Conservation (phyloP, 1,140 invertebrate species). For the Phymorhynchus buccinoides region DNA sequence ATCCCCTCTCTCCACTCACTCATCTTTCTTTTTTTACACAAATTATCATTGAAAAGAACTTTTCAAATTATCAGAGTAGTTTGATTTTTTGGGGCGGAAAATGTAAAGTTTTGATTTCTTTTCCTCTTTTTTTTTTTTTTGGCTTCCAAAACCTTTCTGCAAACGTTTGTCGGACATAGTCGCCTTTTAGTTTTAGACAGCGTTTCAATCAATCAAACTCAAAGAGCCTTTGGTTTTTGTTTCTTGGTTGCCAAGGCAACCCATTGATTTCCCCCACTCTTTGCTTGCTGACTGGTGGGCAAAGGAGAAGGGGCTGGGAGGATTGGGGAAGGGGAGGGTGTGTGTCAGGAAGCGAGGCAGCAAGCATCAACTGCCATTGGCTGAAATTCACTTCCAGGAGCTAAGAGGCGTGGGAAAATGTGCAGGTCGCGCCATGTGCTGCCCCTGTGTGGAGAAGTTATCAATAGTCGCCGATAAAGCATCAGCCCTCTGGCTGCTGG, state of each 20-base stretch:
- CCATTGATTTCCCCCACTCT: constrained; percentile 37
- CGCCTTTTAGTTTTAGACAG: no score
- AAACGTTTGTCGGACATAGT: no score
- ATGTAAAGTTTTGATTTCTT: not conserved
- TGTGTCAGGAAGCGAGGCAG: constrained; percentile 12
- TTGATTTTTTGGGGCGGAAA: not conserved
- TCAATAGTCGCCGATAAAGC: constrained; percentile 41
- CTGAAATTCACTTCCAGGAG: constrained; percentile 21
- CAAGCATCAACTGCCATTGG: constrained; percentile 9
- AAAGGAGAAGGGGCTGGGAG: no score
- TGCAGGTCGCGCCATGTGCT: constrained; percentile 24
- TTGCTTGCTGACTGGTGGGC: constrained; percentile 2
- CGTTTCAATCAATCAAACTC: no score
- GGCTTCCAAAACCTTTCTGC: not conserved
- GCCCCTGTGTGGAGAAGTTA: constrained; percentile 29
- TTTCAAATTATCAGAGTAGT: no score
- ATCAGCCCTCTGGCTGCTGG: constrained; percentile 11
- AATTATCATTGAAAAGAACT: no score
- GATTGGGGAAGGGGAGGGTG: no score
- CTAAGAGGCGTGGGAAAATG: constrained; percentile 39
- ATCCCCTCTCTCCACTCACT: no score
- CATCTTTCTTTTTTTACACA: no score
- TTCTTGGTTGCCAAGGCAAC: constrained; percentile 22
- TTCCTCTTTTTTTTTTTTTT: not conserved
- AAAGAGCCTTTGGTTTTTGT: not conserved